Percentiles rank a stretch among this genome's conserved stretches.
These are phyloP conservation scores for Aleiodes leptofemur DNA, from an alignment of 2,888 invertebrate species.

Conservation along the genomic window DNA sequence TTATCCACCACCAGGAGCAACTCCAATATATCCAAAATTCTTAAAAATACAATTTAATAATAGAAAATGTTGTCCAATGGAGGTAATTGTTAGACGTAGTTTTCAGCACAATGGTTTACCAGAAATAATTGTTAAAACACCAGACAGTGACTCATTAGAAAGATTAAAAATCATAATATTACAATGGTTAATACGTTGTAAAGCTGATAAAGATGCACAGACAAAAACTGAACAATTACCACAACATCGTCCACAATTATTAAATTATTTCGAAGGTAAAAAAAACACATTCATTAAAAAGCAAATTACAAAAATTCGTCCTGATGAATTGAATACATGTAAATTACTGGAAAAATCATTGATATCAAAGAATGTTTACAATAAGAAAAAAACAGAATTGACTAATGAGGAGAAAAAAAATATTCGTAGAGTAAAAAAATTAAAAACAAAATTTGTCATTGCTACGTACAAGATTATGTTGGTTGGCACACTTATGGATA, in stretches of 20 bases:
- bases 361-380: not conserved
- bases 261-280: not conserved
- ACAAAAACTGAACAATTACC: not conserved
- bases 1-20: not conserved
- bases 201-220: conserved; percentile 19
- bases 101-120: not conserved
- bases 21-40: conserved; percentile 3
- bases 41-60: not conserved
- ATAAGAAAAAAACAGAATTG: too few relatives aligned
- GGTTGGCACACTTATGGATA: not conserved
- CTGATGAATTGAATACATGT: not conserved
- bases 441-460: not conserved
- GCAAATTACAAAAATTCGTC: not conserved
- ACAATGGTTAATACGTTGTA: conserved; percentile 50
- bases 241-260: not conserved
- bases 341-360: not conserved
- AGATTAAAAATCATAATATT: conserved; percentile 41
- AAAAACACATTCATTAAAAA: not conserved
- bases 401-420: not conserved
- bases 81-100: conserved; percentile 1
- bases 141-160: not conserved
- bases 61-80: not conserved
- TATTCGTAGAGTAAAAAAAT: not conserved
- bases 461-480: not conserved
- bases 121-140: not conserved